Base-by-base conservation (phyloP, 2,797 vertebrate genomes). In the Gymnocypris eckloni region DNA sequence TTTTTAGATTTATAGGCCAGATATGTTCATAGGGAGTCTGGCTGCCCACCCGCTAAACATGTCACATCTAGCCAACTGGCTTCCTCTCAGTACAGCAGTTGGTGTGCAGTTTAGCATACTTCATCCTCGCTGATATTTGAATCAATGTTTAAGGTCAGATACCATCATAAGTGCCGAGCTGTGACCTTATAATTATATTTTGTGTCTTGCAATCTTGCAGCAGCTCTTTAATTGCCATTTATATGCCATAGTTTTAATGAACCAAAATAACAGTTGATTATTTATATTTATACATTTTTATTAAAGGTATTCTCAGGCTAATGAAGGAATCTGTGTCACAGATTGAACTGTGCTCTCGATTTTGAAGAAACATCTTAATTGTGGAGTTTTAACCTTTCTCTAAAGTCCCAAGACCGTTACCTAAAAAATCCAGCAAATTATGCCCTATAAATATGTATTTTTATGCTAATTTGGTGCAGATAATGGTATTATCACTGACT, bases 51-150 rank as follows among this genome's bases (percentile, higher is more conserved):
- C 43, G 13, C 45, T n/a, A 76, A 61, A 41, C 7, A 39, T 69
- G 2, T 81, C 45, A 73, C 81, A 79, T 79, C 50, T 56, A 54
- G 66, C 83, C 83, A 70, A 48, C 16, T 79, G 50, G 75, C 50
- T 48, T 79, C 39, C 50, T 71, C 25, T 67, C 39, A 69, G 39
- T 16, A 33, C 22, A 43, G 54, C 70, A 48, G 70, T 37, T 81
- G 43, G 43, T 37, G 28, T 64, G 18, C 33, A 39, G 71, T 78
- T 84, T 84, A 22, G 37, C 64, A 70, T 12, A 33, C 75, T 56
- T 77, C 18, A 69, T 33, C 43, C n/a, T 22, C 0, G 22, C 43
- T n/a, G 50, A 85, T 72, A 71, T 71, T 85, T 56, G 15, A 85
- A 85, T 79, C 67, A 45, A 18, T n/a, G 67, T 54, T 50, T 41